Percentiles rank a stretch among this genome's conserved stretches.
phyloP scores from a whole-genome alignment of 2,113 vertebrate genomes.

The Austrofundulus limnaeus region DNA sequence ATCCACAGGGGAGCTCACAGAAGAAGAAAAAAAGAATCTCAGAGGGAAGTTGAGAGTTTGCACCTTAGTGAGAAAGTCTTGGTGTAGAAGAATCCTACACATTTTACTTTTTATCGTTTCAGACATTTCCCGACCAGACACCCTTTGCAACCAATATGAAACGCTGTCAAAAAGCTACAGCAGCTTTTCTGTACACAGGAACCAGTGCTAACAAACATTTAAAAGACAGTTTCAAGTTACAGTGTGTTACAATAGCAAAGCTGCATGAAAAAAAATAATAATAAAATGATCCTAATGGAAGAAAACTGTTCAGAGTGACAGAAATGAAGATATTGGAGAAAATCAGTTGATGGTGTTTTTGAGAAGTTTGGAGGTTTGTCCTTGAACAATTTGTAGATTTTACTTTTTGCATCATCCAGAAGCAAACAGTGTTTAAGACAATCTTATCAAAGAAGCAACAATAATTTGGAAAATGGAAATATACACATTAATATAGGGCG shows the following conservation, averaged over 20 bases:
- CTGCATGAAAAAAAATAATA: background rate
- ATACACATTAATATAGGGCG: no score
- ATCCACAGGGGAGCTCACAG: slow-evolving; percentile 48
- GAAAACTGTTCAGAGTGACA: no score
- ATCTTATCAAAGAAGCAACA: no score
- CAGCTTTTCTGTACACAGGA: background rate
- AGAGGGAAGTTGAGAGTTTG: slow-evolving; percentile 37
- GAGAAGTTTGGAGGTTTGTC: no score
- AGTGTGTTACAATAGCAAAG: background rate
- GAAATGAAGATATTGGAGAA: no score
- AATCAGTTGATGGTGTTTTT: no score
- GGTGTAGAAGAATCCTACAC: slow-evolving; percentile 38
- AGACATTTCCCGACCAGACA: slow-evolving; percentile 20
- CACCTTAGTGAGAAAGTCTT: slow-evolving; percentile 50
- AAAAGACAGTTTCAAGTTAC: background rate
- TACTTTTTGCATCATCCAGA: no score
- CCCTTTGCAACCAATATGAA: background rate
- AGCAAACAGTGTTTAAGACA: no score
- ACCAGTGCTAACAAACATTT: background rate
- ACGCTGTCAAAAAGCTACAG: background rate
- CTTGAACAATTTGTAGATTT: no score
- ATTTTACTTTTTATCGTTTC: slow-evolving; percentile 20
- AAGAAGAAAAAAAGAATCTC: no score
- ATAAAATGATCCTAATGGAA: background rate
- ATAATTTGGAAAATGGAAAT: no score